Evolutionary conservation across 2,113 vertebrate species (phyloP).

Genomic region (Silurus glanis): DNA sequence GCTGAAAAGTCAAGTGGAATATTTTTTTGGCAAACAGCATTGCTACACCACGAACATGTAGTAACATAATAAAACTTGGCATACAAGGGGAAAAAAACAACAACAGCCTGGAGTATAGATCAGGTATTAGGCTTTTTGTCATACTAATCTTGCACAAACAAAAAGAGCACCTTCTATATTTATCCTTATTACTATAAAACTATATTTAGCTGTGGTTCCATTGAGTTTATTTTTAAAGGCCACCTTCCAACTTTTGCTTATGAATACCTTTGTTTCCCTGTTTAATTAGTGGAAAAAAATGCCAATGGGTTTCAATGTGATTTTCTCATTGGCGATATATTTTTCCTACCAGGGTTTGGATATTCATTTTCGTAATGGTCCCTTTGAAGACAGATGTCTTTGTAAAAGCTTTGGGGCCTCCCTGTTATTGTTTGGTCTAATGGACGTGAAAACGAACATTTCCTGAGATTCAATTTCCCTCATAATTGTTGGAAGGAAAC

Average conservation of each 20-base stretch:
- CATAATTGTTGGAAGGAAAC: conserved; percentile 99
- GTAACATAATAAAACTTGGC: not conserved
- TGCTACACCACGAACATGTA: conserved; percentile 7
- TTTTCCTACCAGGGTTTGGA: conserved; percentile 60
- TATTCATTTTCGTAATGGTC: conserved; percentile 70
- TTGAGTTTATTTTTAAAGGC: conserved; percentile 37
- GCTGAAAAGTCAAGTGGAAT: conserved; percentile 30
- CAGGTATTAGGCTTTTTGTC: not conserved
- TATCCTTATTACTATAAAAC: conserved; percentile 7
- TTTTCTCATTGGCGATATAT: conserved; percentile 62
- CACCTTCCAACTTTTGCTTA: conserved; percentile 46
- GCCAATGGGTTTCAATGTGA: conserved; percentile 56
- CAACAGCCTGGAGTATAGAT: conserved; percentile 2
- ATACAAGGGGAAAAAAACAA: not conserved
- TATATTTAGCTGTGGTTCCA: not conserved
- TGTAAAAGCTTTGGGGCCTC: conserved; percentile 74
- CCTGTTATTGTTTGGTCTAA: conserved; percentile 90
- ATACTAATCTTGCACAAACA: not conserved
- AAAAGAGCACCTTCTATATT: conserved; percentile 5
- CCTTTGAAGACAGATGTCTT: conserved; percentile 76
- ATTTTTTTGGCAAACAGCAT: conserved; percentile 8
- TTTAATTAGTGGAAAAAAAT: conserved; percentile 42
- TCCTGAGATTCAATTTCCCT: conserved; percentile 99
- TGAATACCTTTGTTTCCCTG: conserved; percentile 51
- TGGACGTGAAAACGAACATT: conserved; percentile 89